phyloP scores from a whole-genome alignment of 2,113 vertebrate genomes.

The Nothobranchius furzeri region DNA sequence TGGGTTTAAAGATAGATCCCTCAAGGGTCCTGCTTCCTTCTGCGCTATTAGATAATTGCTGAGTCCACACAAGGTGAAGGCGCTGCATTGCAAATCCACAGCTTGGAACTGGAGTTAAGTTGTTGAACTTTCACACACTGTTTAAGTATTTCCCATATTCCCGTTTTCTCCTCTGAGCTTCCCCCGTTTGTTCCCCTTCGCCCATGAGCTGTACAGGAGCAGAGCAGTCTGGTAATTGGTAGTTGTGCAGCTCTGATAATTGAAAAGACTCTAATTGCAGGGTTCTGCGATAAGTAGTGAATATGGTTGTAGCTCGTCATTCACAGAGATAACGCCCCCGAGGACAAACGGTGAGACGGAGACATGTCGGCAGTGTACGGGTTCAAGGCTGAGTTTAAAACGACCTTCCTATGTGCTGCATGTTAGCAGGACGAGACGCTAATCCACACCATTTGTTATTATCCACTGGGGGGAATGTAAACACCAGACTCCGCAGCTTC shows the following conservation, averaged over 20 bases:
- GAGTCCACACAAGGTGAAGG: conserved; percentile 37
- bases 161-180: too few relatives aligned
- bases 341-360: conserved; percentile 17
- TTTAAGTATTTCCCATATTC: not conserved
- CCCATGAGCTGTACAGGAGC: conserved; percentile 38
- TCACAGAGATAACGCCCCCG: conserved; percentile 54
- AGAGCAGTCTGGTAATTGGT: conserved; percentile 61
- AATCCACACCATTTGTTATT: conserved; percentile 40
- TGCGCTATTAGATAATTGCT: conserved; percentile 51
- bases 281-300: conserved; percentile 43
- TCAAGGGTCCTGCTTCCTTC: conserved; percentile 50
- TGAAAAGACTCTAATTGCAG: conserved; percentile 65
- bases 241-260: conserved; percentile 72
- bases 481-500: conserved; percentile 36
- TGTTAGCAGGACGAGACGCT: conserved; percentile 20
- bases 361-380: too few relatives aligned
- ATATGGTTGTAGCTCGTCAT: conserved; percentile 48
- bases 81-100: conserved; percentile 11
- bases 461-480: conserved; percentile 19
- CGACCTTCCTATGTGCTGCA: conserved; percentile 44
- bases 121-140: conserved; percentile 7
- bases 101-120: conserved; percentile 10
- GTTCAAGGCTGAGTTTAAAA: conserved; percentile 32
- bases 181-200: too few relatives aligned
- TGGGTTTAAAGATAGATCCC: conserved; percentile 56